phyloP scores from a whole-genome alignment of 2,113 vertebrate genomes.

The Bambusicola thoracicus region DNA sequence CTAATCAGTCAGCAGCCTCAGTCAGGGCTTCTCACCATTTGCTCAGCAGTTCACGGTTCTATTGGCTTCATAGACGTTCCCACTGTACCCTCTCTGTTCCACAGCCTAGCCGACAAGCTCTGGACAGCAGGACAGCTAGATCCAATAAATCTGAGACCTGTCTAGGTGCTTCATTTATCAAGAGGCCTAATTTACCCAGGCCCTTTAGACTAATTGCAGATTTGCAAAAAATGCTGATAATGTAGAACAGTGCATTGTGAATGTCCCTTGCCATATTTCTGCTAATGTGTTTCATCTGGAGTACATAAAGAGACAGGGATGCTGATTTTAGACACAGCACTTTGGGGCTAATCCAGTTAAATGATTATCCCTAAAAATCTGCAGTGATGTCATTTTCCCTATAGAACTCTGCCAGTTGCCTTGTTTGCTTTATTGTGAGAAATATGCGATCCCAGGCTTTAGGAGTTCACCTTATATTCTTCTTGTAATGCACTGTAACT shows the following conservation, averaged over 20 bases:
- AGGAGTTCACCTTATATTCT: slow-evolving; percentile 58
- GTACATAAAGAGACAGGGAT: slow-evolving; percentile 91
- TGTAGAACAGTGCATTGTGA: slow-evolving; percentile 89
- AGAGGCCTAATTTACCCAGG: slow-evolving; percentile 98
- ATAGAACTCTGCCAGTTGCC: slow-evolving; percentile 82
- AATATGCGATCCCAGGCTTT: slow-evolving; percentile 53
- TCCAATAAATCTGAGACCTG: slow-evolving; percentile 90
- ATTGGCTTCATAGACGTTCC: slow-evolving; percentile 52
- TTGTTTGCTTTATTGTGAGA: slow-evolving; percentile 83
- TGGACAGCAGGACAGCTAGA: slow-evolving; percentile 82
- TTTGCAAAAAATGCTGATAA: slow-evolving; percentile 99
- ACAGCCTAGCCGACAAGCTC: slow-evolving; percentile 71
- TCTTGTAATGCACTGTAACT: slow-evolving; percentile 9
- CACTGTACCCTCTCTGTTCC: slow-evolving; percentile 48
- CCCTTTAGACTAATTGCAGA: slow-evolving; percentile 99
- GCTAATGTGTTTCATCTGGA: slow-evolving; percentile 98
- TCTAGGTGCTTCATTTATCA: slow-evolving; percentile 98
- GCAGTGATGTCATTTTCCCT: slow-evolving; percentile 88
- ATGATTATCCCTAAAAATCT: slow-evolving; percentile 90
- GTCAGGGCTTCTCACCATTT: slow-evolving; percentile 40
- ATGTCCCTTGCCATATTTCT: slow-evolving; percentile 96
- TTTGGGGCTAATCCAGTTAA: slow-evolving; percentile 91
- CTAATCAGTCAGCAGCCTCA: slow-evolving; percentile 22
- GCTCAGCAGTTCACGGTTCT: slow-evolving; percentile 36
- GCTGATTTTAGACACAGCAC: slow-evolving; percentile 89